Conservation (phyloP, 2,797 vertebrate species). For the Lepus townsendii region DNA sequence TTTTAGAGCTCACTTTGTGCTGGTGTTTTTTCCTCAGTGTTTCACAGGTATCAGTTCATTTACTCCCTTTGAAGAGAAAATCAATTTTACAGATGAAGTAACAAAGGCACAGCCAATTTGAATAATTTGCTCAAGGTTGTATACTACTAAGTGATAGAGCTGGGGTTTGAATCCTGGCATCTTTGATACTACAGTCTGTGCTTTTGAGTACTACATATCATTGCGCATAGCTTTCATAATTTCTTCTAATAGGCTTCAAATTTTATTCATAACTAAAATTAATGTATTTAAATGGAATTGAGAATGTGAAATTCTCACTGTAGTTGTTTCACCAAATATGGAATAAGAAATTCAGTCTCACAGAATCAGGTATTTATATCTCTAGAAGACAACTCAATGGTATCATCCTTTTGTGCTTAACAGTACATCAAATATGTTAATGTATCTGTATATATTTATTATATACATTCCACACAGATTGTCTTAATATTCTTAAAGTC, state of each 20-base stretch:
- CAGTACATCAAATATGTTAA: not conserved
- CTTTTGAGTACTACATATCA: not conserved
- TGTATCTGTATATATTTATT: not conserved
- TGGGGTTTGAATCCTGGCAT: not conserved
- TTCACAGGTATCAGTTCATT: not conserved
- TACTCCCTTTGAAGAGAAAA: not conserved
- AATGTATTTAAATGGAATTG: not conserved
- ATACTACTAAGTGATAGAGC: not conserved
- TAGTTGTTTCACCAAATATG: not conserved
- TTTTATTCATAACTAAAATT: not conserved
- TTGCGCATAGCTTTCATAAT: not conserved
- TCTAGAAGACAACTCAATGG: not conserved
- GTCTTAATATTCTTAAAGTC: constrained; percentile 10
- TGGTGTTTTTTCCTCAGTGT: not conserved
- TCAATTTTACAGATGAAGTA: not conserved
- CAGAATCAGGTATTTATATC: not conserved
- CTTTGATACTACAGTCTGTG: not conserved
- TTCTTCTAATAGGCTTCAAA: constrained; percentile 3
- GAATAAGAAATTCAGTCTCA: not conserved
- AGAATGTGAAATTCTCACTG: not conserved
- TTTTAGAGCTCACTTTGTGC: not conserved
- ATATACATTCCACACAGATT: not conserved
- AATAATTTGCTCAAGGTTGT: not conserved
- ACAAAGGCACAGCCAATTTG: not conserved
- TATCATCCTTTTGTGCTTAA: not conserved